These are phyloP conservation scores for Chrysaora quinquecirrha DNA, from an alignment of 30 jellyfish, hydroid and myxozoan species.

Conservation along the genomic window DNA sequence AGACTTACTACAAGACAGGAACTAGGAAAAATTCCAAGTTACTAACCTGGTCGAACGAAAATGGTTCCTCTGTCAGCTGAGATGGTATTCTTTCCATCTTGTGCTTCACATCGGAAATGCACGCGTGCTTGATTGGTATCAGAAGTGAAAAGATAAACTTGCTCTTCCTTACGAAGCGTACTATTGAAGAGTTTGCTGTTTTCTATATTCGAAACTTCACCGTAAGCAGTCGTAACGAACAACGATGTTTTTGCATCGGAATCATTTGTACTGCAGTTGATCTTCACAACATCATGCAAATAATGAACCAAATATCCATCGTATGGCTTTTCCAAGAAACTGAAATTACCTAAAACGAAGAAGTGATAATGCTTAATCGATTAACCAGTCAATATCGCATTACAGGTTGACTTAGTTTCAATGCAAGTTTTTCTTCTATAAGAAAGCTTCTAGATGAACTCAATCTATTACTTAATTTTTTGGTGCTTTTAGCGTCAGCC, in stretches of 20 bases:
- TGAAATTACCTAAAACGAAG: background rate
- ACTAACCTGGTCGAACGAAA: background rate
- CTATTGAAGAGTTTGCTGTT: background rate
- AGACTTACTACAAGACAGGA: too few species aligned
- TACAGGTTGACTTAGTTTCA: too few species aligned
- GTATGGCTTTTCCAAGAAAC: slow-evolving; percentile 1
- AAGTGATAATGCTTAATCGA: too few species aligned
- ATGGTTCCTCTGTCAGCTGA: background rate
- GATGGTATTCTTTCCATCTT: background rate
- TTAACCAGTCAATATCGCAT: too few species aligned
- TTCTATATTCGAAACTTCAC: background rate
- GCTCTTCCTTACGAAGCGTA: background rate
- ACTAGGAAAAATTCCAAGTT: too few species aligned
- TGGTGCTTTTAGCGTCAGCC: too few species aligned
- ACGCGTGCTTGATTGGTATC: background rate
- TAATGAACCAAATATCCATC: background rate
- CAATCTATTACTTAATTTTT: too few species aligned
- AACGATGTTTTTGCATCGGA: background rate
- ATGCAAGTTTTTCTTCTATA: too few species aligned
- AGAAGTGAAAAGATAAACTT: background rate
- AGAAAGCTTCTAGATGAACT: too few species aligned
- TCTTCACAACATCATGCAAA: background rate
- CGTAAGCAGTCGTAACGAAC: background rate
- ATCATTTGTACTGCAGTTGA: slow-evolving; percentile 23
- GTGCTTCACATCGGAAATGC: slow-evolving; percentile 8